Base-by-base conservation (phyloP, 2,113 vertebrate species). In the Syngnathus floridae region DNA sequence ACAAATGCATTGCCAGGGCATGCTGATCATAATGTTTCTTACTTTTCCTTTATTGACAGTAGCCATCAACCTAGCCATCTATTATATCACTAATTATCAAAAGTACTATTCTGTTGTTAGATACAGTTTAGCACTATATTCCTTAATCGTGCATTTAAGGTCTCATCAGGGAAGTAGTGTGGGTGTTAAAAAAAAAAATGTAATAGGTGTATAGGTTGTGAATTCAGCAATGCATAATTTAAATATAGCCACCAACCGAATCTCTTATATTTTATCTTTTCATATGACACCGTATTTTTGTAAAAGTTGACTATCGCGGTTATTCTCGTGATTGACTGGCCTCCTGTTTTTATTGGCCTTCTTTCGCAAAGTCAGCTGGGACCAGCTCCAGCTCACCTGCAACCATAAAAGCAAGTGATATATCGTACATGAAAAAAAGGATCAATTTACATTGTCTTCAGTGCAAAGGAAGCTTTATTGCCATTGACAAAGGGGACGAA, bases 381-480 rank as follows among this genome's bases (percentile, higher is more conserved):
- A 55, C 31, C 26, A 22, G 13, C 13, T 56, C 54, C 11, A 17
- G 6, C 10, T 56, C 26, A 5, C 11, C 10, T 35, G 11, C 22
- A 56, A 16, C 14, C 26, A 35, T 16, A 13, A 16, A 31, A 13
- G 13, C 54, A 56, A 35, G 14, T 56, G 21, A 31, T n/a, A n/a
- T n/a, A n/a, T n/a, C n/a, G n/a, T n/a, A n/a, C n/a, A n/a, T 35
- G 2, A 56, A 7, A 56, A 35, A 22, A 54, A 12, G 4, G 22
- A 54, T 22, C 21, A 5, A 55, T 55, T 26, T 56, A 7, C 16
- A 2, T 17, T 35, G 4, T 43, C n/a, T 60, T 11, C 10, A 9
- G 87, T 90, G 86, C 86, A 88, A 89, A 88, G 73, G 71, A 89
- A 91, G 82, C 88, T 90, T 91, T 91, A 91, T 91, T 91, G 88